Evolutionary conservation across 2,797 vertebrate species (phyloP), one percentile per base, ranked within the genome.

Genomic region (Dendrocincla fuliginosa): DNA sequence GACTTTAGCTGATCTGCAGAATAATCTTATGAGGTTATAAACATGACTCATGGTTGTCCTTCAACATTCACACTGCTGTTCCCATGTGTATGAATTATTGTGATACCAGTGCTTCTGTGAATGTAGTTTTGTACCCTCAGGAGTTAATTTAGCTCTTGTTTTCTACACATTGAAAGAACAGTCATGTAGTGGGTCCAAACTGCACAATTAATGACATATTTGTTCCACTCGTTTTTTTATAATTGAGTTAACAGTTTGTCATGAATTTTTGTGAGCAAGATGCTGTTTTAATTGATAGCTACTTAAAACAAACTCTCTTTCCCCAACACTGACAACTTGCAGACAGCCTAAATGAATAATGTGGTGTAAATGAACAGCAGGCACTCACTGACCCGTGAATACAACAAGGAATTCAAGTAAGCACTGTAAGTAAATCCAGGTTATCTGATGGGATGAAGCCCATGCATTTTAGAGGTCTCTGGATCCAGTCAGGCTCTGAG

Each of bases 61-160:
- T 68, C 8, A 17, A 27, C 11, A 42, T 24, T 41, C 7, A 39
- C 28, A 67, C 16, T 63, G 52, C n/a, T 49, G 16, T 55, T 85
- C 2, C 2, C 30, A 53, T 0, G 0, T 37, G 17, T 32, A 28
- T 5, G 4, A 57, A 57, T 75, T 46, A 47, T 8, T 10, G 0
- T 41, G 33, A 50, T 56, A 63, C 4, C 32, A 60, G 13, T 13
- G 47, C 15, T 84, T 60, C 27, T 78, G 24, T 35, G 27, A 11
- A 19, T 55, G 37, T 53, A 41, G 44, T 23, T 18, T 27, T 18
- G 6, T 23, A 60, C 7, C 19, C 8, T 33, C 7, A 5, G 37
- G n/a, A 86, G 33, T 69, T 83, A 89, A 94, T 57, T 44, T 28
- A 61, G 6, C 39, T 80, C 64, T 86, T 71, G 5, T 42, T 69